phyloP scores from a whole-genome alignment of 2,888 invertebrate species.

The Aphrophora alni region DNA sequence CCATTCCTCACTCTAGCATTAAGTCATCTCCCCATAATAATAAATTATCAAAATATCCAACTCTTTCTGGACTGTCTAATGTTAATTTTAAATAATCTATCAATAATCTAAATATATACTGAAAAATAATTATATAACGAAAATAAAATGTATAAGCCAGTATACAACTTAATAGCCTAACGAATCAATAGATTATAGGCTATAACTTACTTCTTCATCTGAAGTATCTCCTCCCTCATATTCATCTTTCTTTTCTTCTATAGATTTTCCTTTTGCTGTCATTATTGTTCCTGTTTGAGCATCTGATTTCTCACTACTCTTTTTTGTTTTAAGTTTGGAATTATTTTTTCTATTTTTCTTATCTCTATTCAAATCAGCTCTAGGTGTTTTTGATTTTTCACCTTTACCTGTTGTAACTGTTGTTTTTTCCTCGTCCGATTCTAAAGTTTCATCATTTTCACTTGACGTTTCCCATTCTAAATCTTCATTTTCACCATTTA shows the following conservation, averaged over 20 bases:
- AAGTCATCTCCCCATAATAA: too few species aligned
- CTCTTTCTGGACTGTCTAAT: too few species aligned
- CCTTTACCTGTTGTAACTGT: slow-evolving; percentile 35
- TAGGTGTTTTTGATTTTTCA: slow-evolving; percentile 38
- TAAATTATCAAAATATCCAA: too few species aligned
- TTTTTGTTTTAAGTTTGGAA: slow-evolving; percentile 37
- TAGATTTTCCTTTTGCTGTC: slow-evolving; percentile 36
- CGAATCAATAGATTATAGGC: too few species aligned
- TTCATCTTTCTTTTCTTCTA: slow-evolving; percentile 60
- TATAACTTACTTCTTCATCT: slow-evolving; percentile 82
- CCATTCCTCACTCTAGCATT: too few species aligned
- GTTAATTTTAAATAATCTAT: too few species aligned
- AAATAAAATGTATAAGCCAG: too few species aligned
- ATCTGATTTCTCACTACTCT: slow-evolving; percentile 35
- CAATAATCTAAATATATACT: too few species aligned
- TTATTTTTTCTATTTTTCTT: not conserved
- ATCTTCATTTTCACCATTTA: slow-evolving; percentile 59
- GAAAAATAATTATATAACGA: too few species aligned
- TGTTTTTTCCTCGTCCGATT: not conserved
- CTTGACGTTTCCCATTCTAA: slow-evolving; percentile 55
- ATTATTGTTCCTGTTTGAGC: too few species aligned
- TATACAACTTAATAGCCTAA: too few species aligned
- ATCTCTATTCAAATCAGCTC: slow-evolving; percentile 50
- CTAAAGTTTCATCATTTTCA: slow-evolving; percentile 41
- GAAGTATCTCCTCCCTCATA: slow-evolving; percentile 87